Evolutionary conservation across 2,113 vertebrate genomes (phyloP), one percentile per base, ranked within the genome.

Genomic region (Gallinago jamesoni): DNA sequence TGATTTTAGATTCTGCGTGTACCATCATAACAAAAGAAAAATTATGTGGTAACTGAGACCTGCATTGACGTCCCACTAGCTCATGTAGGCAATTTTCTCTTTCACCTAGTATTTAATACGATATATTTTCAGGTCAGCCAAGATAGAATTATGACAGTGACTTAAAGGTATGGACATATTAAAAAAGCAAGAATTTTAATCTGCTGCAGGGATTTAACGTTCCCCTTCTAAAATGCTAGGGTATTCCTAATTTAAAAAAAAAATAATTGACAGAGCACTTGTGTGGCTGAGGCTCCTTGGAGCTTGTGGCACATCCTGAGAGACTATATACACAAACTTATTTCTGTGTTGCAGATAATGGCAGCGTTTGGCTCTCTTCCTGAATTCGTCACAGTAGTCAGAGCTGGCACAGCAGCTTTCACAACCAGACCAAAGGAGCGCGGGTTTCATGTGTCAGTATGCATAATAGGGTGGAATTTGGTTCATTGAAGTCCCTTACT

Each of bases 281-380:
- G 1, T 43, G 57, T 63, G 67, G 25, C 41, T 69, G 9, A 50
- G 28, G 37, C 57, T 73, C 4, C 74, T 53, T 7, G 25, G 74
- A 45, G 33, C 57, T 87, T 52, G 77, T 50, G 56, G 84, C 56
- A 37, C 2, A 35, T 33, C 72, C 80, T 84, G 69, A 52, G 64
- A 25, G 69, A 68, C 63, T 68, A 33, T 7, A 7, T 20, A 37
- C 13, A 48, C 59, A 37, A 37, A 79, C 85, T 77, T 10, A 37
- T 76, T 91, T 24, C 62, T 89, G n/a, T 52, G 24, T 43, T 67
- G 86, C 47, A 83, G 59, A 74, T 76, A 86, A 79, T 39, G 64
- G 89, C 89, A 95, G 72, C n/a, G 19, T 47, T 70, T 97, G 93
- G 93, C 87, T 93, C 79, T 6, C 28, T 24, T 89, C 91, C 92